Conservation (phyloP, 2,888 invertebrate species). For the Adelognathus sp. region DNA sequence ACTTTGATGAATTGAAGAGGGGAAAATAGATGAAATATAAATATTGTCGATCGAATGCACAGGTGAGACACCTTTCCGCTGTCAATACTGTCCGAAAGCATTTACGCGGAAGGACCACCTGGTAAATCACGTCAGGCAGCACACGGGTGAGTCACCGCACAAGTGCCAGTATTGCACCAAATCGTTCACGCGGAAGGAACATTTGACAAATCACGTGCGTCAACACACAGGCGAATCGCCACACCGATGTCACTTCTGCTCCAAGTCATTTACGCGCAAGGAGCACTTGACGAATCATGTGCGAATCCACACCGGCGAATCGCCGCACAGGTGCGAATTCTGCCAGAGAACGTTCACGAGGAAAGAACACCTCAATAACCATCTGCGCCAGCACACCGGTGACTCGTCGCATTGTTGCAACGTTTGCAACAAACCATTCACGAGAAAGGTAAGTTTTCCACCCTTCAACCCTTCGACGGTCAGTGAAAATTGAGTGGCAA, state of each 20-base stretch:
- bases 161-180: conserved; percentile 90
- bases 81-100: conserved; percentile 92
- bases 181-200: conserved; percentile 91
- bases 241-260: conserved; percentile 92
- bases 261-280: conserved; percentile 92
- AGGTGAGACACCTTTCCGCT: conserved; percentile 89
- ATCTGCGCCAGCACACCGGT: conserved; percentile 88
- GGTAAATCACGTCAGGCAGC: conserved; percentile 88
- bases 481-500: too few relatives aligned
- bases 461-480: not conserved
- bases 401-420: conserved; percentile 89
- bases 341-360: conserved; percentile 88
- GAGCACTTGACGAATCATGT: conserved; percentile 94
- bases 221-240: conserved; percentile 95
- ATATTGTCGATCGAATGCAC: conserved; percentile 65
- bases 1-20: conserved; percentile 1
- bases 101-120: conserved; percentile 93
- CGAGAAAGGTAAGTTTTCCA: conserved; percentile 83
- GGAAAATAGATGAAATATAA: conserved; percentile 39
- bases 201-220: conserved; percentile 92
- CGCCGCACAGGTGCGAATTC: conserved; percentile 87
- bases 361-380: conserved; percentile 88
- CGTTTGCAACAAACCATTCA: conserved; percentile 88
- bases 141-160: conserved; percentile 90
- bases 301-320: conserved; percentile 84